Percentiles rank a stretch among this genome's conserved stretches.
Conservation (phyloP, 92 coral and sea anemone genomes). For the Porites evermanni region DNA sequence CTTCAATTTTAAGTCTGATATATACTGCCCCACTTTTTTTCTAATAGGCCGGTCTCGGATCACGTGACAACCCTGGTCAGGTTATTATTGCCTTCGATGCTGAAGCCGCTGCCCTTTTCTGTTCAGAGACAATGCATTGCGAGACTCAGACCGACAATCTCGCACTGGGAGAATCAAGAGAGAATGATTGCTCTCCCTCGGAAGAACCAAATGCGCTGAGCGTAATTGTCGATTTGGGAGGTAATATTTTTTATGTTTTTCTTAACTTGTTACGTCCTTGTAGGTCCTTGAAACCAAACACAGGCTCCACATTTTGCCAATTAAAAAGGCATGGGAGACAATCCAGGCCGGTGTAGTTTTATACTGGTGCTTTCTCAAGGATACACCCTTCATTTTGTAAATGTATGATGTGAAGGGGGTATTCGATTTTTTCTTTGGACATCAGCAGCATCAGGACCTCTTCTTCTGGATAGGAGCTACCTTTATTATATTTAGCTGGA, state of each 20-base stretch:
- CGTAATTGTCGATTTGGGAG: constrained; percentile 18
- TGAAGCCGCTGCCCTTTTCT: constrained; percentile 15
- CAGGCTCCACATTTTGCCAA: background rate
- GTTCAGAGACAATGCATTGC: background rate
- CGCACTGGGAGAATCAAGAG: background rate
- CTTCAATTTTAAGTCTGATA: background rate
- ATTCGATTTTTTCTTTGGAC: too few relatives aligned
- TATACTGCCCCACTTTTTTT: background rate
- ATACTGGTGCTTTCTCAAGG: too few relatives aligned
- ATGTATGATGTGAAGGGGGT: too few relatives aligned
- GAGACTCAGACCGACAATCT: background rate
- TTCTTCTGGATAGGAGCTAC: too few relatives aligned
- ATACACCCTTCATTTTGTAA: too few relatives aligned
- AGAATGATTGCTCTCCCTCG: too few relatives aligned
- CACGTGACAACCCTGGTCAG: constrained; percentile 25
- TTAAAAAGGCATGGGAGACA: background rate
- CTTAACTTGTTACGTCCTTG: too few relatives aligned
- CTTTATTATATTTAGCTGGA: too few relatives aligned
- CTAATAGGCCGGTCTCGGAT: constrained; percentile 28
- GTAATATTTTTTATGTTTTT: background rate
- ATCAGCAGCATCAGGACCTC: too few relatives aligned
- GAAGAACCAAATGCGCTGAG: background rate
- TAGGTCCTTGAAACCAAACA: background rate
- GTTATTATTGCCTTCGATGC: constrained; percentile 10
- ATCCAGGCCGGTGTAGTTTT: too few relatives aligned